A percentile compares a stretch with the other conserved stretches of the same genome.
These are phyloP conservation scores for Nothocercus nigrocapillus DNA, from an alignment of 2,113 vertebrate species.

Conservation along the genomic window DNA sequence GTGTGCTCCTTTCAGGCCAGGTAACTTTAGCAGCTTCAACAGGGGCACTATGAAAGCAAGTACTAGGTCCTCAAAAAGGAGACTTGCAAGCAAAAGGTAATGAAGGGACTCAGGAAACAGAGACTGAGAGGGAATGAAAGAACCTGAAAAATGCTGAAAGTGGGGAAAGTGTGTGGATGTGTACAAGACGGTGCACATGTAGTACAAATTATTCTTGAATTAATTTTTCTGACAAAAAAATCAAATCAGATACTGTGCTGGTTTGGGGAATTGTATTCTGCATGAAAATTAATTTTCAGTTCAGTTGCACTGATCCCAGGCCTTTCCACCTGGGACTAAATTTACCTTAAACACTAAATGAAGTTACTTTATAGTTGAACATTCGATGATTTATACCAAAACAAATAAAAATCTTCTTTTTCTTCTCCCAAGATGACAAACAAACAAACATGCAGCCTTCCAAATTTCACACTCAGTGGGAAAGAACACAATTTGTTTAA, in stretches of 20 bases:
- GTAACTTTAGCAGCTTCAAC: background rate
- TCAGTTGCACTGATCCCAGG: background rate
- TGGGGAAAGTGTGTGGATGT: accelerated
- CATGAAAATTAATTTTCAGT: background rate
- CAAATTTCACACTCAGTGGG: accelerated
- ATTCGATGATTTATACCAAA: background rate
- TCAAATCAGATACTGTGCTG: background rate
- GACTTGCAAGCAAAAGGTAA: background rate
- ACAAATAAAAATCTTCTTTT: background rate
- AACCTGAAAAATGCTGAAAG: background rate
- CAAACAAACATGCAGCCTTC: accelerated
- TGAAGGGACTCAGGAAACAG: background rate
- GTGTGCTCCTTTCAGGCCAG: background rate
- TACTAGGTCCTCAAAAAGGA: background rate
- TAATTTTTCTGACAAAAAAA: background rate
- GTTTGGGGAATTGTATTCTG: background rate
- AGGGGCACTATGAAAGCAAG: background rate
- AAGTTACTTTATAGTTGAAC: background rate
- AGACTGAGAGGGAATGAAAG: background rate
- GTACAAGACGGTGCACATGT: background rate
- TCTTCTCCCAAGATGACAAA: background rate
- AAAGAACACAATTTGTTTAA: accelerated
- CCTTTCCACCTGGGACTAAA: background rate
- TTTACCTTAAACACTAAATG: background rate
- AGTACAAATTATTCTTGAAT: background rate